Evolutionary conservation across 2,797 vertebrate species (phyloP).

Genomic region (Hippoglossus hippoglossus): DNA sequence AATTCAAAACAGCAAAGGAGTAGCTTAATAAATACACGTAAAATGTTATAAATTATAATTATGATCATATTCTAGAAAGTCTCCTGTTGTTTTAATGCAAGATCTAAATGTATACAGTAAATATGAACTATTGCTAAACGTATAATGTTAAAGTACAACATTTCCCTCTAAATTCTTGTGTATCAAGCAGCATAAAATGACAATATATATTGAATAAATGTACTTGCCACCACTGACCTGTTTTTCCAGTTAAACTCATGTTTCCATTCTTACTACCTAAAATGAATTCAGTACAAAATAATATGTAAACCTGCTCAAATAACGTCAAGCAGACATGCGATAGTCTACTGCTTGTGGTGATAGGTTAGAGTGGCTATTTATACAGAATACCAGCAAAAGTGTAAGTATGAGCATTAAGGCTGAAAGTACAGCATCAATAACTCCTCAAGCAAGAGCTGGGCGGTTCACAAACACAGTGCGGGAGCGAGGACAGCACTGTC

Average conservation of each 20-base stretch:
- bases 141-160: too few relatives aligned
- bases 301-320: background rate
- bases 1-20: background rate
- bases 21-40: background rate
- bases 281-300: background rate
- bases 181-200: too few relatives aligned
- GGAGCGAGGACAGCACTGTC: constrained; percentile 22
- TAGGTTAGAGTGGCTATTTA: background rate
- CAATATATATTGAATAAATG: too few relatives aligned
- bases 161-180: too few relatives aligned
- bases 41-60: background rate
- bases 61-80: background rate
- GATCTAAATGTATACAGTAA: background rate
- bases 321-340: background rate
- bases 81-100: background rate
- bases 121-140: too few relatives aligned
- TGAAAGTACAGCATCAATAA: constrained; percentile 4
- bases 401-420: background rate
- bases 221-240: too few relatives aligned
- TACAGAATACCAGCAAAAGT: background rate
- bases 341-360: background rate
- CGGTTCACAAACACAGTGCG: constrained; percentile 12
- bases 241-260: too few relatives aligned
- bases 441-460: constrained; percentile 5
- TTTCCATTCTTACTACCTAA: too few relatives aligned